Evolutionary conservation across 2,888 invertebrate species (phyloP).

Genomic region (Acleris sparsana): DNA sequence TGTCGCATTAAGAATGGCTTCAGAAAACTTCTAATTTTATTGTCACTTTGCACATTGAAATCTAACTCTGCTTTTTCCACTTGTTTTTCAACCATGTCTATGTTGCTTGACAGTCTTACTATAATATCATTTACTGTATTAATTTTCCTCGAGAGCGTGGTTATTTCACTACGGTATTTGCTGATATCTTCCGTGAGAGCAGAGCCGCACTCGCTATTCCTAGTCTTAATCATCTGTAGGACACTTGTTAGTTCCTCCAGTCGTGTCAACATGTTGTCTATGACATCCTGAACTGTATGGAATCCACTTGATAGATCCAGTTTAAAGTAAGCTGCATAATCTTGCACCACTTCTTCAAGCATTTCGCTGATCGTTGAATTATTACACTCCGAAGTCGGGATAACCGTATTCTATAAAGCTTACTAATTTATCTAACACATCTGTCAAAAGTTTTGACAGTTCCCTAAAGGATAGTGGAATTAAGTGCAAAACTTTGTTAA

Average conservation of each 20-base stretch:
- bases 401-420: conserved; percentile 72
- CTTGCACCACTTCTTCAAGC: conserved; percentile 78
- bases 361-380: conserved; percentile 58
- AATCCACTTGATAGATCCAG: conserved; percentile 81
- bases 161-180: conserved; percentile 79
- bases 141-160: conserved; percentile 80
- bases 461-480: conserved; percentile 62
- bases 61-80: conserved; percentile 85
- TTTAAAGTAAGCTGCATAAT: conserved; percentile 83
- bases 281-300: conserved; percentile 84
- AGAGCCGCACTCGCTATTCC: conserved; percentile 71
- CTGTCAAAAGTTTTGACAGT: conserved; percentile 67
- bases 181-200: conserved; percentile 81
- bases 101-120: conserved; percentile 71
- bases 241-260: conserved; percentile 86
- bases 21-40: conserved; percentile 83
- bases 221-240: conserved; percentile 80
- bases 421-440: conserved; percentile 63
- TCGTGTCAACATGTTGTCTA: conserved; percentile 87
- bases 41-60: conserved; percentile 82
- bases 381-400: conserved; percentile 69
- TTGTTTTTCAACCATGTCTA: conserved; percentile 83
- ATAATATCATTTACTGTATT: conserved; percentile 81
- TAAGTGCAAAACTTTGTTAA: conserved; percentile 60
- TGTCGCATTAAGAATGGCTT: conserved; percentile 83